Evolutionary conservation across 2,113 vertebrate genomes (phyloP).

Genomic region (Muscicapa adusta): DNA sequence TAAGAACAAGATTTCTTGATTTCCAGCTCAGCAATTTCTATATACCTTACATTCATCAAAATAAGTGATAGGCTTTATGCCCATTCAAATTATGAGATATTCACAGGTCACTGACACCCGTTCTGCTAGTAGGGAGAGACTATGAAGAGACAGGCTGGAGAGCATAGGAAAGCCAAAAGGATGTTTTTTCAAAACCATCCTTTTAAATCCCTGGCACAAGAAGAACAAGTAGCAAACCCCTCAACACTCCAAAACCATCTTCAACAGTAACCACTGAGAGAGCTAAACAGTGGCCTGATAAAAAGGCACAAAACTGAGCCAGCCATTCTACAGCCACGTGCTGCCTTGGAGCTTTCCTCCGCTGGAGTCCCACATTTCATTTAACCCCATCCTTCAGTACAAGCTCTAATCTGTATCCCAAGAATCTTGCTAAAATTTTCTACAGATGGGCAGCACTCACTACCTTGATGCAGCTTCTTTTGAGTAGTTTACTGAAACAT

Average conservation of each 20-base stretch:
- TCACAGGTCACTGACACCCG: rapidly evolving
- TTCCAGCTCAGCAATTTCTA: background rate
- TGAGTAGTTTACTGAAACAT: background rate
- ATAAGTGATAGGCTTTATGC: background rate
- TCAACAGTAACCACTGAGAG: background rate
- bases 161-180: rapidly evolving
- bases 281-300: background rate
- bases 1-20: background rate
- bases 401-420: background rate
- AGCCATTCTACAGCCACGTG: rapidly evolving
- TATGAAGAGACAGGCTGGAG: background rate
- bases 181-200: background rate
- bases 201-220: background rate
- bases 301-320: background rate
- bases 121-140: background rate
- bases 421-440: background rate
- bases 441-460: background rate
- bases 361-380: background rate
- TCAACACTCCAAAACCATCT: background rate
- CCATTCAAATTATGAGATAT: background rate
- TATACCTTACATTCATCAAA: background rate
- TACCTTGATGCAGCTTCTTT: background rate
- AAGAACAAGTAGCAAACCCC: background rate
- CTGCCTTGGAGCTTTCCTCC: background rate
- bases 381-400: background rate